Evolutionary conservation across 1,140 invertebrate species (phyloP), one percentile per base, ranked within the genome.

Genomic region (Riptortus pedestris): DNA sequence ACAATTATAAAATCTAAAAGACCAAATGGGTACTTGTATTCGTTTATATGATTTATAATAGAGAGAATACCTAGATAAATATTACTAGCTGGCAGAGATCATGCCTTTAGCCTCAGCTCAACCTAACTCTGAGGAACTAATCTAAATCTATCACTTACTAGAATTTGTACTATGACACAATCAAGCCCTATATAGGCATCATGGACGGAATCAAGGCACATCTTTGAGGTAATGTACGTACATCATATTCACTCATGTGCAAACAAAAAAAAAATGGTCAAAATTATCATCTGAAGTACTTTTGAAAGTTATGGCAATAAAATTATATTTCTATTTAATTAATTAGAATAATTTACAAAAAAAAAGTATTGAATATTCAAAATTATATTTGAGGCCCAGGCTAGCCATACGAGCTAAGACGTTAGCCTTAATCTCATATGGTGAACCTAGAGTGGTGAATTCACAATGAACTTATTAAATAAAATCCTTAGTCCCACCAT

Each of bases 181-280:
- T 47, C 45, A 47, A 22, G 45, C 45, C 16, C n/a, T 9, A 20
- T 20, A 22, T 20, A 47, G 45, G n/a, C n/a, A 4, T 20, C 16
- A 47, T 47, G 45, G 45, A 47, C 45, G 45, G 45, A 47, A 47
- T 47, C 18, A 47, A 47, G 45, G 45, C 45, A 47, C 45, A 47
- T 47, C 22, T n/a, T 47, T n/a, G n/a, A 20, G 16, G 45, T 20
- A 22, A 22, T 47, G 22, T 47, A 47, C 22, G 1, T 47, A 2
- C 22, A n/a, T 47, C 16, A n/a, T 22, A 20, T 47, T 47, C 18
- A n/a, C 45, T 22, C 22, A n/a, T n/a, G 22, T 20, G 22, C 18
- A n/a, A 1, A 47, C 18, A 47, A 9, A 4, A 5, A 38, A 2
- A n/a, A 1, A n/a, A 3, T 2, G 43, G 2, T 45, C 18, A 18